phyloP scores from a whole-genome alignment of 2,113 vertebrate genomes.

The Barnardius zonarius region DNA sequence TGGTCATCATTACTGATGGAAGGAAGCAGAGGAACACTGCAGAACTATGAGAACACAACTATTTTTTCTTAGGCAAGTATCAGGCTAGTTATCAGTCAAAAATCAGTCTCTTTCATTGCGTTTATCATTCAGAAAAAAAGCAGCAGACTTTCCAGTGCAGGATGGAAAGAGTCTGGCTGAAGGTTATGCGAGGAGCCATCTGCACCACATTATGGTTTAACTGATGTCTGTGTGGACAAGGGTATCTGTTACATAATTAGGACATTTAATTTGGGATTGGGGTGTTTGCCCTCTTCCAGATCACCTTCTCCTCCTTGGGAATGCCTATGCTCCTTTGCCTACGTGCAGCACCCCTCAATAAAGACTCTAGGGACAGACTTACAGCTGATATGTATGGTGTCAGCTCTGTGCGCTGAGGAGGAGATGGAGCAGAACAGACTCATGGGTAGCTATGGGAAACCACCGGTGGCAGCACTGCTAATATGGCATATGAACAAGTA shows the following conservation, averaged over 20 bases:
- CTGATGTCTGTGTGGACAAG: accelerated
- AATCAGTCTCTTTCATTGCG: neutral
- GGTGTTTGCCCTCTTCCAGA: neutral
- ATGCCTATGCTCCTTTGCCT: neutral
- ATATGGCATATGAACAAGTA: neutral
- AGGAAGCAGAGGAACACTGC: neutral
- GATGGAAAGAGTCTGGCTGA: neutral
- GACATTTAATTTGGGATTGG: neutral
- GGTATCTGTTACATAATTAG: neutral
- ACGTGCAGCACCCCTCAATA: neutral
- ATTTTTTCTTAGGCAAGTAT: neutral
- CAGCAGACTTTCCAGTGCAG: neutral
- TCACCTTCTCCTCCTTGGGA: neutral
- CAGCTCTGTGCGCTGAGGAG: accelerated
- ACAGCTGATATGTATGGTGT: neutral
- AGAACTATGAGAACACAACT: neutral
- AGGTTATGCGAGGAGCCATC: neutral
- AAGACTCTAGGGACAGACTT: neutral
- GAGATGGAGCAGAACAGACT: neutral
- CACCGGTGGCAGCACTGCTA: neutral
- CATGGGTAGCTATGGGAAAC: neutral
- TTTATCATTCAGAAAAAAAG: neutral
- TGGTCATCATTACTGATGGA: neutral
- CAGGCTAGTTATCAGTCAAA: neutral
- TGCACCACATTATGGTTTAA: neutral